Base-by-base conservation (phyloP, 2,113 vertebrate genomes). In the Heloderma charlesbogerti region DNA sequence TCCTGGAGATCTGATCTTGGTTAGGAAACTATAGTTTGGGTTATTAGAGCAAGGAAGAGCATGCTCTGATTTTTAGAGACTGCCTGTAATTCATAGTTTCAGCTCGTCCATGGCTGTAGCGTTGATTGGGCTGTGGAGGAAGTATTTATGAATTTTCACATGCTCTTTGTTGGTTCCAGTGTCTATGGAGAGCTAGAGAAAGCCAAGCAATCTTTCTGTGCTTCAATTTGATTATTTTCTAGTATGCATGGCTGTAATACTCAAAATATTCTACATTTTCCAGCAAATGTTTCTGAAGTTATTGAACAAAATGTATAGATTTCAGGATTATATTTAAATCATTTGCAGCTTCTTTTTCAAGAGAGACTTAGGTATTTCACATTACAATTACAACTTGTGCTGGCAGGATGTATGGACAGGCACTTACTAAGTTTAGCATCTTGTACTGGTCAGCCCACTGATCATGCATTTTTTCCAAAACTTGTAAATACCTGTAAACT, bases 121-220 rank as follows among this genome's bases (percentile, higher is more conserved):
- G 92, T 93, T 93, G 91, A 87, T 89, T 92, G 80, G 87, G 20
- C 88, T 84, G 43, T 74, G 90, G 89, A 81, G 20, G 94, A 90
- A 88, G 84, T 66, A 45, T 57, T 43, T n/a, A 34, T 84, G 37
- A 13, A n/a, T 89, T 80, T 40, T 89, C 12, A 74, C 84, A 89
- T 74, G 71, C 8, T 43, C 6, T 4, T 18, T 40, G 31, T 82
- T 72, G 16, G 16, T 54, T 71, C 25, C 22, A 66, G 57, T 69
- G 7, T 71, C 16, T 34, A 69, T 34, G 27, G 16, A 34, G 34
- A 12, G 34, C 43, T 89, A 72, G n/a, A 54, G 66, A 84, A 3
- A 84, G 6, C 8, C 81, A 86, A 90, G 0, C 0, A 74, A 67
- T 7, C 37, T 16, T 8, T 91, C 67, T 83, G 84, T 72, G 81